Base-by-base conservation (phyloP, 2,113 vertebrate genomes). In the Burhinus bistriatus region DNA sequence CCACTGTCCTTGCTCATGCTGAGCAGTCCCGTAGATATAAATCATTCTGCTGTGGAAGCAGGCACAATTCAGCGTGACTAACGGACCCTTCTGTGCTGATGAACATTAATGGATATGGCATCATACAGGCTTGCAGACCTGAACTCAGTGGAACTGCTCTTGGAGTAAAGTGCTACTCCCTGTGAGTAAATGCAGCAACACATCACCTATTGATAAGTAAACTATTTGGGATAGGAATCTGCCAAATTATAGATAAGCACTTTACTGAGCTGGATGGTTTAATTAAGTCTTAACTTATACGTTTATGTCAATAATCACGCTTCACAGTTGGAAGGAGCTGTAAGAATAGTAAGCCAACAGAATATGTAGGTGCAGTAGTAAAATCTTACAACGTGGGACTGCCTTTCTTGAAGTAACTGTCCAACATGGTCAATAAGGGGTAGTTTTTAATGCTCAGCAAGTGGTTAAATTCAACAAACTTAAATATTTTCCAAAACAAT, bases 401-500 rank as follows among this genome's bases (percentile, higher is more conserved):
- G 87, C 92, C 58, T 92, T 55, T 95, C 51, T 72, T 73, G 66
- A 70, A 89, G 75, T n/a, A 91, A 61, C 89, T 86, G 29, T 65
- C 82, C 49, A 73, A 73, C 20, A 44, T 0, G 0, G 32, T 81
- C 62, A 49, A 4, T 45, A 57, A 77, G 23, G 27, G 32, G 20
- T 29, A 52, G 54, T 15, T 95, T 71, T 91, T 76, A 52, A n/a
- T 57, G 40, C 51, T 92, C 79, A 79, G 81, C 36, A 90, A 90
- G 85, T 81, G 79, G 96, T 96, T 97, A 96, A 96, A 80, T 93
- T 90, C 0, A 8, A 89, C 87, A 95, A 97, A 97, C 93, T 83
- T 95, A 91, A 95, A 95, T 96, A 96, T 95, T 98, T 97, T 96
- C 94, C 93, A 92, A 97, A 97, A 96, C 85, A 93, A 95, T 93